Evolutionary conservation across 2,888 invertebrate genomes (phyloP).

Genomic region (Athetis lepigone): DNA sequence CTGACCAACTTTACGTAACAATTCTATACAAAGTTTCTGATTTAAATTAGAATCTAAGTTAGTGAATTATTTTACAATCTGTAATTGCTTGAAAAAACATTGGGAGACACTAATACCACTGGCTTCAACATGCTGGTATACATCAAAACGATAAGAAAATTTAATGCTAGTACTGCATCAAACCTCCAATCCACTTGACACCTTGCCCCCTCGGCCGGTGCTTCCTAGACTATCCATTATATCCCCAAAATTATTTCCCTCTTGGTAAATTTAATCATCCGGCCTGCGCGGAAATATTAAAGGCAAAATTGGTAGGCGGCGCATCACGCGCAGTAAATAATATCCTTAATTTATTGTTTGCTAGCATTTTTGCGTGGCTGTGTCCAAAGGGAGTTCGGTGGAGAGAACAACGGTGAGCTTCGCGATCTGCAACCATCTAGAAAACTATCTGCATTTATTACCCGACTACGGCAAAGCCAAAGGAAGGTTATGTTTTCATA

Average conservation of each 20-base stretch:
- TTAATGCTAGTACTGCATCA: neutral
- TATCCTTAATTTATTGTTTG: slow-evolving; percentile 38
- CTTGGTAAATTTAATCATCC: slow-evolving; percentile 53
- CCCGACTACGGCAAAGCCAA: too few relatives aligned
- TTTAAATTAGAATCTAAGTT: slow-evolving; percentile 26
- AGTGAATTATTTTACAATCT: neutral
- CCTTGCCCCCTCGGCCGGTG: neutral
- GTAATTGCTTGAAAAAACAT: neutral
- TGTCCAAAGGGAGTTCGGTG: too few relatives aligned
- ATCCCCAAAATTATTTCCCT: slow-evolving; percentile 35
- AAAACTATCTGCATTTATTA: too few relatives aligned
- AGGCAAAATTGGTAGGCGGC: slow-evolving; percentile 43
- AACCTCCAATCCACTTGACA: neutral
- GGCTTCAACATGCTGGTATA: too few relatives aligned
- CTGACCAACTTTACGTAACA: slow-evolving; percentile 26
- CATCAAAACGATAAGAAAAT: too few relatives aligned
- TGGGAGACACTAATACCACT: too few relatives aligned
- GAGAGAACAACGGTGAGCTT: too few relatives aligned
- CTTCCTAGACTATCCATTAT: slow-evolving; percentile 35
- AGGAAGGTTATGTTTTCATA: too few relatives aligned
- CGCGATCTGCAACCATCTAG: too few relatives aligned
- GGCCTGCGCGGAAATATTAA: slow-evolving; percentile 48
- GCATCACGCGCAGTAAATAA: slow-evolving; percentile 32
- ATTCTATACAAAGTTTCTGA: slow-evolving; percentile 14
- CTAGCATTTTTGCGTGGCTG: too few relatives aligned